Evolutionary conservation across 2,888 invertebrate genomes (phyloP).

Genomic region (Drosophila aldrichi): DNA sequence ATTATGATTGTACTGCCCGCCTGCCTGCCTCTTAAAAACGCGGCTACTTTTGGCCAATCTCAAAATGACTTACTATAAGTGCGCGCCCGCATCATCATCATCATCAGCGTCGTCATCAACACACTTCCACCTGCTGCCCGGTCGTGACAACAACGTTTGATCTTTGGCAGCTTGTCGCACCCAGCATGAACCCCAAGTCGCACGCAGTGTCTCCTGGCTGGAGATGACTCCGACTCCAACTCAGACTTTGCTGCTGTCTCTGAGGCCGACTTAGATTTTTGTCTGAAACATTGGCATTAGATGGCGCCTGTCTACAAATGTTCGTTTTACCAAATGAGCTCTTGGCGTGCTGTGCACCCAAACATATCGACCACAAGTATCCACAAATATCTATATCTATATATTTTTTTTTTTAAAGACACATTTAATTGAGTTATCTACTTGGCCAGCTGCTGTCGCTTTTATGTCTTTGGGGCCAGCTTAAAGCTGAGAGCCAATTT

Average conservation of each 20-base stretch:
- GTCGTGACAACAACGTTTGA: conserved; percentile 47
- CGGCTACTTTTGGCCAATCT: conserved; percentile 31
- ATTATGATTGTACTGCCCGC: conserved; percentile 30
- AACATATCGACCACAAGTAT: conserved; percentile 8
- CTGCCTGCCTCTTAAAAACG: conserved; percentile 6
- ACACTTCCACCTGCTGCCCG: conserved; percentile 15
- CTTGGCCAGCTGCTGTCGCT: neutral
- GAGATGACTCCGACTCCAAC: conserved; percentile 39
- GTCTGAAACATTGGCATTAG: conserved; percentile 53
- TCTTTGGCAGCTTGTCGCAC: conserved; percentile 56
- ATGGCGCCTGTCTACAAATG: conserved; percentile 67
- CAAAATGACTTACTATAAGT: conserved; percentile 13
- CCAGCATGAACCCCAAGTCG: conserved; percentile 51
- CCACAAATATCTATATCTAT: neutral
- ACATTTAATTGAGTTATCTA: conserved; percentile 53
- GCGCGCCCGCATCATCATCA: conserved; percentile 48
- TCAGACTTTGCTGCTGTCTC: neutral
- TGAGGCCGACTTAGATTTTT: conserved; percentile 23
- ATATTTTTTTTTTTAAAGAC: neutral
- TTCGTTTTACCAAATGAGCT: conserved; percentile 47
- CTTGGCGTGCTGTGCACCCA: conserved; percentile 40
- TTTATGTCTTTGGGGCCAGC: neutral
- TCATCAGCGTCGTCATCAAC: conserved; percentile 11
- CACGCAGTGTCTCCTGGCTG: conserved; percentile 56
- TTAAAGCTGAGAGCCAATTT: neutral